These are phyloP conservation scores for Netelia inedita DNA, from an alignment of 2,888 invertebrate species.

Conservation along the genomic window DNA sequence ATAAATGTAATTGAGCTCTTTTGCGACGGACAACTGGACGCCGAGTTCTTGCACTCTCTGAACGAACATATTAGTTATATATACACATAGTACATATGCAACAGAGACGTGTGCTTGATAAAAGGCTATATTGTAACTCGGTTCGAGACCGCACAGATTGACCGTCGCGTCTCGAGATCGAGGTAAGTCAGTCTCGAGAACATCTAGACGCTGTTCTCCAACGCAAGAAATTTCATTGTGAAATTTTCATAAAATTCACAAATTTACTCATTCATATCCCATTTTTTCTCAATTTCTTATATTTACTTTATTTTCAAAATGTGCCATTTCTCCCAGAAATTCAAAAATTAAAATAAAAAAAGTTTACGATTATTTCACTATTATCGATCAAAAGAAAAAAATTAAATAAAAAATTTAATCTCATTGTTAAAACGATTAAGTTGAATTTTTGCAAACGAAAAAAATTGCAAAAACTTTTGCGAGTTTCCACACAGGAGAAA, in stretches of 20 bases:
- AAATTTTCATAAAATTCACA: conserved; percentile 5
- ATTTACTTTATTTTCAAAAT: too few species aligned
- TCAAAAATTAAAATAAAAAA: too few species aligned
- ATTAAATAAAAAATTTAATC: neutral
- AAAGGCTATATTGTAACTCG: neutral
- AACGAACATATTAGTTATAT: neutral
- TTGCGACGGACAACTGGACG: conserved; percentile 16
- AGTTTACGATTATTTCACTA: too few species aligned
- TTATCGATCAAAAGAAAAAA: neutral
- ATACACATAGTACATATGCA: neutral
- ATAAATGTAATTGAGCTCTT: conserved; percentile 48
- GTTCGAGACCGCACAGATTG: neutral
- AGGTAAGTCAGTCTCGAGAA: conserved; percentile 40
- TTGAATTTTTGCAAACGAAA: too few species aligned
- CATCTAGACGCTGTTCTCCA: neutral
- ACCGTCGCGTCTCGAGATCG: conserved; percentile 26
- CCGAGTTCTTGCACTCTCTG: neutral
- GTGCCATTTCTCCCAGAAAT: too few species aligned
- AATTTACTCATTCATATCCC: too few species aligned
- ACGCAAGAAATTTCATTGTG: neutral
- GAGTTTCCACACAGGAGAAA: too few species aligned
- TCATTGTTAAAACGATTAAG: too few species aligned
- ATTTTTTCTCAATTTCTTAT: too few species aligned
- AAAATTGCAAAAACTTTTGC: too few species aligned
- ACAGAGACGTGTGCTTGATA: neutral